Conservation (phyloP, 2,797 vertebrate species). For the Rhodeus uyekii region DNA sequence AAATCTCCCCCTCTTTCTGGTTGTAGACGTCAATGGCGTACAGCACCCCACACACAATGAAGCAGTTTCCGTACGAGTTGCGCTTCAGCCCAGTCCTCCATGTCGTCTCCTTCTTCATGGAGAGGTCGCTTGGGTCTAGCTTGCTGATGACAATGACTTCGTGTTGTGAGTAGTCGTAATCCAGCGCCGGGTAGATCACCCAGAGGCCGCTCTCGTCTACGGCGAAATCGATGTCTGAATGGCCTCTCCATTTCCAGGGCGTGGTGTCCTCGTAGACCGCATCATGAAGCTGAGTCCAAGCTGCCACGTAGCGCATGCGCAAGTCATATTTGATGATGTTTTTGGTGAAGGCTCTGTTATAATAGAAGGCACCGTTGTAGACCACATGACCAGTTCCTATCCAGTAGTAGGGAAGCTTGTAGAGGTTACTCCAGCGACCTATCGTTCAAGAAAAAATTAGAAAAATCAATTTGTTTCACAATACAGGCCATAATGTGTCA, state of each 20-base stretch:
- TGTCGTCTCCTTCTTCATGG: constrained; percentile 88
- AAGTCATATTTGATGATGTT: constrained; percentile 98
- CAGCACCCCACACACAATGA: constrained; percentile 94
- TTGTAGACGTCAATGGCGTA: constrained; percentile 91
- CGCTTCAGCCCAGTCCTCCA: constrained; percentile 91
- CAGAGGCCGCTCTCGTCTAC: constrained; percentile 96
- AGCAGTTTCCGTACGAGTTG: constrained; percentile 94
- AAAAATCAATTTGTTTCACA: too few species aligned
- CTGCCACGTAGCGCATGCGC: constrained; percentile 89
- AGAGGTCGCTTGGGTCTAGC: constrained; percentile 90
- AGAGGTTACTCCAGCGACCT: constrained; percentile 98
- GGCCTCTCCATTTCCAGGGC: constrained; percentile 97
- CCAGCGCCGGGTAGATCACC: constrained; percentile 92
- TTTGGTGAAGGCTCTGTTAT: constrained; percentile 97
- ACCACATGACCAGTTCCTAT: constrained; percentile 97
- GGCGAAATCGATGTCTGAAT: constrained; percentile 95
- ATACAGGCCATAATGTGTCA: background rate
- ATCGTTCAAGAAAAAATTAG: background rate
- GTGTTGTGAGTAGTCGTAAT: constrained; percentile 87
- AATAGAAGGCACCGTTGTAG: constrained; percentile 94
- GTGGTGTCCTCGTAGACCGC: constrained; percentile 94
- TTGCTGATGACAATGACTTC: constrained; percentile 93
- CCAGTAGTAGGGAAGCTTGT: constrained; percentile 98
- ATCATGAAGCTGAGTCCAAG: constrained; percentile 91
- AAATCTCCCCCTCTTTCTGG: constrained; percentile 89